Evolutionary conservation across 1,140 invertebrate genomes (phyloP), one percentile per base, ranked within the genome.

Genomic region (Nasonia longicornis): DNA sequence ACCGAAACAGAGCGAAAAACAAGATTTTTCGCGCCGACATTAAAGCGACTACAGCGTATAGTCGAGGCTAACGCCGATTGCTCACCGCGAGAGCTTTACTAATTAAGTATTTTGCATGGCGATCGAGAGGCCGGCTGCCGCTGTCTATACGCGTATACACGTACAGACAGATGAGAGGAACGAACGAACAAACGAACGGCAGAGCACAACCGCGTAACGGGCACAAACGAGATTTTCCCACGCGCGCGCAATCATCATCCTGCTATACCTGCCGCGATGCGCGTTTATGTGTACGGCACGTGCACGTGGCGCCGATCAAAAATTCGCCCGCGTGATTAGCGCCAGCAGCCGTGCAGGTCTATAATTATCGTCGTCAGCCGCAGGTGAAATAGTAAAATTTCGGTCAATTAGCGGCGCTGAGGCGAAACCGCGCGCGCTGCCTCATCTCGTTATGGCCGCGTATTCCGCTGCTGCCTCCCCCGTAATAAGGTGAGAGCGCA

Each of bases 101-200:
- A 77, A 77, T 77, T 66, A 66, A 66, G 75, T 77, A 67, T 67
- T 66, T 77, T 77, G 73, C 73, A 75, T 75, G 12, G 11, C 73
- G 58, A 63, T 63, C 2, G 45, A 31, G 12, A 42, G 26, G 22
- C 26, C 3, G 26, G 22, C 22, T 66, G 26, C 22, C 2, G 63
- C 4, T 11, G 29, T 12, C 7, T 70, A 35, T 6, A 73, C 20
- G 35, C 26, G 26, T 26, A 26, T 35, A 35, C 31, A 0, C 4
- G 31, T 20, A 64, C 14, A 16, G 29, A 0, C n/a, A 16, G 20
- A 12, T 16, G 73, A 35, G n/a, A 20, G 48, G 31, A 35, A 35
- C 31, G 31, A 35, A 10, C 8, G 38, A 58, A n/a, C 20, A 8
- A 58, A 58, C 52, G 20, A 58, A 58, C 16, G 16, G 20, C 0